These are phyloP conservation scores for Selenia dentaria DNA, from an alignment of 2,888 invertebrate species.

Conservation along the genomic window DNA sequence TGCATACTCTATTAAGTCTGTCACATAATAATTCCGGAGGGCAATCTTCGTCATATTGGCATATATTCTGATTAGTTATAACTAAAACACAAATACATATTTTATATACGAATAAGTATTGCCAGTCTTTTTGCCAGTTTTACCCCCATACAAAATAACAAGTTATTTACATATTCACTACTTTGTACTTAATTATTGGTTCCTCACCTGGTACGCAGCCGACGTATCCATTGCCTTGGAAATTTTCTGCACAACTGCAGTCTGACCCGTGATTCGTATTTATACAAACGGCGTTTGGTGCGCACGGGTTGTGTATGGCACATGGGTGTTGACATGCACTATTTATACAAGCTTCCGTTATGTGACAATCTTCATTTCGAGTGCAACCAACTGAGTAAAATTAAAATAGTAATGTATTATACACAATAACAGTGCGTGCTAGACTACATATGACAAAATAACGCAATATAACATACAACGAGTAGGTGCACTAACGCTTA, in stretches of 20 bases:
- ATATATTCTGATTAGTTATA: slow-evolving; percentile 68
- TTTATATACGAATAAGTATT: too few species aligned
- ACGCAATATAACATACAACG: too few species aligned
- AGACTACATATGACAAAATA: too few species aligned
- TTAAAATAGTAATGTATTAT: slow-evolving; percentile 45
- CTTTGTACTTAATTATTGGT: too few species aligned
- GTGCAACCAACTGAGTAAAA: slow-evolving; percentile 92
- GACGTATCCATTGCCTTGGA: slow-evolving; percentile 93
- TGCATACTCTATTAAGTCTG: slow-evolving; percentile 92
- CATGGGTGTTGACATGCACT: slow-evolving; percentile 94
- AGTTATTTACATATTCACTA: too few species aligned
- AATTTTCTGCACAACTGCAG: slow-evolving; percentile 94
- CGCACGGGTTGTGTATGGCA: slow-evolving; percentile 93
- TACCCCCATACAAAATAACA: too few species aligned
- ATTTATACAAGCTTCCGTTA: slow-evolving; percentile 94
- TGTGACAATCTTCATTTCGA: slow-evolving; percentile 92
- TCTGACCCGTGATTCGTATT: slow-evolving; percentile 95
- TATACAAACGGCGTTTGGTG: slow-evolving; percentile 92
- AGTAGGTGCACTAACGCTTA: too few species aligned
- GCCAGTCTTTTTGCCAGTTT: too few species aligned
- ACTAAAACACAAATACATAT: slow-evolving; percentile 13
- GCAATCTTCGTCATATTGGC: slow-evolving; percentile 96
- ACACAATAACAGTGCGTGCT: slow-evolving; percentile 27
- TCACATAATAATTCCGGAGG: slow-evolving; percentile 94
- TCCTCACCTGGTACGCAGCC: slow-evolving; percentile 91